Evolutionary conservation across 1,140 invertebrate genomes (phyloP), one percentile per base, ranked within the genome.

Genomic region (Melipona quadrifasciata): DNA sequence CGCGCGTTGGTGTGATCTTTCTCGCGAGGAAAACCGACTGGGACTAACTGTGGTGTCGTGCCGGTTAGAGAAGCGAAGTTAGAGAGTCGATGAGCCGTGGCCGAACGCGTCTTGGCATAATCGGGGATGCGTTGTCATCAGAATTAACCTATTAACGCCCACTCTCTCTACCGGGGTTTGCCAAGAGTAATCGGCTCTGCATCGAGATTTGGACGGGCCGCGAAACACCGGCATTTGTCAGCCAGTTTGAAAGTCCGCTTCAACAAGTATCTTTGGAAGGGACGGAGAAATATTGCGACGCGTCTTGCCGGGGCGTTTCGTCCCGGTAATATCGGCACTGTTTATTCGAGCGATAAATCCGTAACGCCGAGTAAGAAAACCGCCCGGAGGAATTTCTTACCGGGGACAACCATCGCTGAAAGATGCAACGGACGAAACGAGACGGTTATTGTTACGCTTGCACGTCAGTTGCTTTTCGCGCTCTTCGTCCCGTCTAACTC

Each of bases 71-170:
- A 64, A 74, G 80, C 89, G 6, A 77, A 65, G 47, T 47, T 47
- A 47, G 57, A 68, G 27, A 67, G 82, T 73, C 68, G 64, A 85
- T 82, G 77, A 65, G 78, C 85, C 75, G 57, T 72, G 58, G 68
- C 68, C 74, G 75, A 53, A 34, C 57, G 70, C 24, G 77, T 80
- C 82, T 79, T 89, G 88, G 82, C 88, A 83, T 87, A 84, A 79
- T 84, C 87, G 88, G 55, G 64, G 67, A 47, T 68, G 82, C 79
- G 88, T 90, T 89, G 89, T 90, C 89, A 89, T 87, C 89, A 58
- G 51, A 89, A 90, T 90, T 90, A 90, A 90, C 86, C 86, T 80
- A 90, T 90, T 90, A 89, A 90, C 89, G 89, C 86, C 89, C 89
- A 90, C 89, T 78, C 80, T 78, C 67, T 57, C 67, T 57, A 68